These are phyloP conservation scores for Novumbra hubbsi DNA, from an alignment of 2,797 vertebrate species.

Conservation along the genomic window DNA sequence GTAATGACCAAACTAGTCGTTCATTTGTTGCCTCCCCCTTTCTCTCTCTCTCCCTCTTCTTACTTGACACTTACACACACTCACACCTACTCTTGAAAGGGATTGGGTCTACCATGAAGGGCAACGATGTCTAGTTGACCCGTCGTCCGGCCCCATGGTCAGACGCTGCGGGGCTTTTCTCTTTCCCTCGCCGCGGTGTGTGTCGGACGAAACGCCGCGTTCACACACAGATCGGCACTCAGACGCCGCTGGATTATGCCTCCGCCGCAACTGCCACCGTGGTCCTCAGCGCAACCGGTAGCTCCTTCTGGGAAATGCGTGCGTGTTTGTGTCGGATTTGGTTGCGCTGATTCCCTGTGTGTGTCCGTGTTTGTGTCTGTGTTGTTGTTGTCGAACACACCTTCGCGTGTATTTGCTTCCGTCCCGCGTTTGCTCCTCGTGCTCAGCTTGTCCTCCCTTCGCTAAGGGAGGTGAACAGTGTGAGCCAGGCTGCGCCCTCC, in stretches of 20 bases:
- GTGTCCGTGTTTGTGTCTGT: slow-evolving; percentile 8
- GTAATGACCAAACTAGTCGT: slow-evolving; percentile 60
- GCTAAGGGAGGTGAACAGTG: slow-evolving; percentile 31
- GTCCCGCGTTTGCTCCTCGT: slow-evolving; percentile 34
- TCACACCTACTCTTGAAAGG: neutral
- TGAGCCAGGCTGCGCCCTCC: slow-evolving; percentile 15
- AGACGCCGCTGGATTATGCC: slow-evolving; percentile 48
- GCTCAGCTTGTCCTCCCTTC: slow-evolving; percentile 54
- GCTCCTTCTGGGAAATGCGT: slow-evolving; percentile 22
- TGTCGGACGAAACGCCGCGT: slow-evolving; percentile 37
- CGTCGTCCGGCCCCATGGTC: too few species aligned
- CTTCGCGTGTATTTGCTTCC: slow-evolving; percentile 6
- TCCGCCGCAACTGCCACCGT: slow-evolving; percentile 33
- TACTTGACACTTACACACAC: neutral
- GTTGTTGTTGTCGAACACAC: slow-evolving; percentile 8
- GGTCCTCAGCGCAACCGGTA: slow-evolving; percentile 16
- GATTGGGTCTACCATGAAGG: neutral
- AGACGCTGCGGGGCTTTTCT: neutral
- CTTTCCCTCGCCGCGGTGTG: neutral
- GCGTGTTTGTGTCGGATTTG: slow-evolving; percentile 5
- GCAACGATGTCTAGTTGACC: neutral
- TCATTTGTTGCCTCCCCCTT: slow-evolving; percentile 51
- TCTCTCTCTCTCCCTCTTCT: slow-evolving; percentile 28
- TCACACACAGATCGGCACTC: slow-evolving; percentile 48
- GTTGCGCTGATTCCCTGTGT: slow-evolving; percentile 9